These are phyloP conservation scores for Pagrus major DNA, from an alignment of 2,113 vertebrate species.

Conservation along the genomic window DNA sequence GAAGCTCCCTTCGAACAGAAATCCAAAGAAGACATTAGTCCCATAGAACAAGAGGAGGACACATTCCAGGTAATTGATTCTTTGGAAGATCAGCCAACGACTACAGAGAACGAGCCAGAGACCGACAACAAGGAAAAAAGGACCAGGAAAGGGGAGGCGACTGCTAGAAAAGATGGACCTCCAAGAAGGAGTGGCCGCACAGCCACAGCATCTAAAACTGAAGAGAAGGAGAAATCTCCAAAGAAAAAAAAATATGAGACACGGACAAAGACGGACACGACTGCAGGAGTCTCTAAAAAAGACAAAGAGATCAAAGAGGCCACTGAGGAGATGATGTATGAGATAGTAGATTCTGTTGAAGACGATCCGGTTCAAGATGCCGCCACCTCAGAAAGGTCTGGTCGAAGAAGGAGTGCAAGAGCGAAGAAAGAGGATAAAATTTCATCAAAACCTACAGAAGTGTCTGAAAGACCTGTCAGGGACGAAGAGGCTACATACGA, in stretches of 20 bases:
- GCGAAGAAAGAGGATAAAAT: conserved; percentile 51
- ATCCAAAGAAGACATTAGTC: conserved; percentile 7
- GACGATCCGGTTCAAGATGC: conserved; percentile 15
- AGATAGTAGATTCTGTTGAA: conserved; percentile 56
- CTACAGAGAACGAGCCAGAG: conserved; percentile 16
- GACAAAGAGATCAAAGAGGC: conserved; percentile 1
- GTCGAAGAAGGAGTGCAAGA: conserved; percentile 34
- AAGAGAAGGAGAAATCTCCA: conserved; percentile 32
- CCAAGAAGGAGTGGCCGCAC: not conserved
- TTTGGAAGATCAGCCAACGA: conserved; percentile 50
- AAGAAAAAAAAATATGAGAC: conserved; percentile 40
- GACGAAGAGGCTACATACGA: conserved; percentile 29
- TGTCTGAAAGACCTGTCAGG: not conserved
- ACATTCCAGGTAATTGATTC: conserved; percentile 51
- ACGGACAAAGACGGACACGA: not conserved
- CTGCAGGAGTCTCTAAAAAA: not conserved
- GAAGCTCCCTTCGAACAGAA: not conserved
- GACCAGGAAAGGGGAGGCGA: not conserved
- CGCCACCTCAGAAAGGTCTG: not conserved
- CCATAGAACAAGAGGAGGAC: conserved; percentile 45
- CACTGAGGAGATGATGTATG: conserved; percentile 35
- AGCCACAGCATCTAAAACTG: conserved; percentile 21
- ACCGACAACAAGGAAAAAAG: not conserved
- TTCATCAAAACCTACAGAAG: not conserved
- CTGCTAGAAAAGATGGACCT: not conserved